phyloP scores from a whole-genome alignment of 2,113 vertebrate species.

The Misgurnus anguillicaudatus region DNA sequence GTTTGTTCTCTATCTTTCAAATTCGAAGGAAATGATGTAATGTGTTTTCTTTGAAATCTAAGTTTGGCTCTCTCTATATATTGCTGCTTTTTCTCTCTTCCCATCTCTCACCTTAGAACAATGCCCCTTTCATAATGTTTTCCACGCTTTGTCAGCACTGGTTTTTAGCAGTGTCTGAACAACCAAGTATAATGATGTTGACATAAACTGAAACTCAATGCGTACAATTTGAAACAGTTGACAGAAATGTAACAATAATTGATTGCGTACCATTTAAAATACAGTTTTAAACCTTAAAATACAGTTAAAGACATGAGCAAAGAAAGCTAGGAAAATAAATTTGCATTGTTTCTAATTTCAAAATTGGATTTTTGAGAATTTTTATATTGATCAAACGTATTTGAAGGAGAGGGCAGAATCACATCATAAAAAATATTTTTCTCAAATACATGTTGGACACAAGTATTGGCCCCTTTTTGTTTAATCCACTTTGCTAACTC shows the following conservation, averaged over 20 bases:
- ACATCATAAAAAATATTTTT: too few relatives aligned
- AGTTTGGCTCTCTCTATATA: conserved; percentile 10
- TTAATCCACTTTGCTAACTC: too few relatives aligned
- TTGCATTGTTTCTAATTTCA: not conserved
- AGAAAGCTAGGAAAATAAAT: too few relatives aligned
- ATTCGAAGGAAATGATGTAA: conserved; percentile 37
- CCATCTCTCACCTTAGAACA: conserved; percentile 29
- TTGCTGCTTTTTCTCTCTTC: not conserved
- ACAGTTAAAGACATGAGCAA: too few relatives aligned
- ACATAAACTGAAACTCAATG: not conserved
- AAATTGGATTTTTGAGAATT: too few relatives aligned
- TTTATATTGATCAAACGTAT: too few relatives aligned
- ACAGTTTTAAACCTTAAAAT: too few relatives aligned
- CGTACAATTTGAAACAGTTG: not conserved
- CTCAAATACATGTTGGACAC: too few relatives aligned
- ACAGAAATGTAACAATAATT: not conserved
- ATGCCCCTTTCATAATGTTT: conserved; percentile 43
- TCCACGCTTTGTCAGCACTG: conserved; percentile 27
- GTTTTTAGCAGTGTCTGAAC: conserved; percentile 12
- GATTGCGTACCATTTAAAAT: not conserved
- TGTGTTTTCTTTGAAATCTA: conserved; percentile 34
- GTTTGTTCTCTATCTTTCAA: conserved; percentile 14
- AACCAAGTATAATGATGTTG: not conserved
- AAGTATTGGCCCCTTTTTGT: too few relatives aligned
- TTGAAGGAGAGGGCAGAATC: too few relatives aligned